Evolutionary conservation across 1,140 invertebrate genomes (phyloP), one percentile per base, ranked within the genome.

Genomic region (Coboldia fuscipes): DNA sequence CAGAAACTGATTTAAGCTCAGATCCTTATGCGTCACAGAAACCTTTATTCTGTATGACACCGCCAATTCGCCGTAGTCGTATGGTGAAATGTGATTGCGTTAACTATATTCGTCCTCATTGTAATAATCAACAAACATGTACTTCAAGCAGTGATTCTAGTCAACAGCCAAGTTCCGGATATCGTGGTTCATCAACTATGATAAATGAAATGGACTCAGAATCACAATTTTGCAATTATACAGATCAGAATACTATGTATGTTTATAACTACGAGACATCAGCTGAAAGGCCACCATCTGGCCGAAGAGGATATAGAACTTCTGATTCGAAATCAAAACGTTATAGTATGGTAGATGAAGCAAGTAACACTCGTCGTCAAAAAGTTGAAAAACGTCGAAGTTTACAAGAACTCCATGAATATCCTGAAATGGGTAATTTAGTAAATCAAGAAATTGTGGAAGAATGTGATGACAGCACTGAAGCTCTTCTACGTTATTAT

Each of bases 111-210:
- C 51, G 54, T 40, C 42, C 43, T 27, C 14, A 27, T n/a, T 35
- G 37, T 12, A 28, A 19, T 14, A 42, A 51, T 30, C 35, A 39
- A 30, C 33, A 35, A 27, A 20, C 18, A 14, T 37, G 36, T 17
- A 39, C 39, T 1, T 75, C 73, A 3, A 67, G 65, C 42, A 75
- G 73, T 28, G 80, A 76, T 37, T 76, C 72, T 19, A 72, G 74
- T 21, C 79, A 78, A 26, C 72, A 70, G 39, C 78, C 79, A 2
- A 83, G 78, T 26, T 83, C 78, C 1, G 81, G 80, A 13, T 86
- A 82, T 44, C 58, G 81, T 42, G 82, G 80, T 27, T 85, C 80
- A 0, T 85, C 80, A 0, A 83, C 78, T 3, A 72, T 83, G 48
- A 56, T 84, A 4, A 72, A 71, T 3, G 78, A 81, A 45, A 80